phyloP scores from a whole-genome alignment of 2,113 vertebrate genomes.

The Cyprinus carpio region DNA sequence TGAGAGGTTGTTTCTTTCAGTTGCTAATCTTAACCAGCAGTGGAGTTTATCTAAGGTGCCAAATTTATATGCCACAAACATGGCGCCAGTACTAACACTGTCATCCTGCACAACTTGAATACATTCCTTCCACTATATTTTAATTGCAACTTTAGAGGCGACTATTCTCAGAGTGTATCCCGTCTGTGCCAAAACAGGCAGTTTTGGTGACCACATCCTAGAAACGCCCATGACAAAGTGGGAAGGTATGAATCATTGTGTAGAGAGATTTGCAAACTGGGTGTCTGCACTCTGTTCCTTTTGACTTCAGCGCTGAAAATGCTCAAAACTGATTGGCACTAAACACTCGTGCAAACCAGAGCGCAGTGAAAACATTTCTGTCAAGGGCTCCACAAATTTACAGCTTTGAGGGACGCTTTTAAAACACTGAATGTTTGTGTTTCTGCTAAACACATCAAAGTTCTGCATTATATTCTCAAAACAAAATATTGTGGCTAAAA shows the following conservation, averaged over 20 bases:
- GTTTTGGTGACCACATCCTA: constrained; percentile 63
- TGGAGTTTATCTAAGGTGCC: not conserved
- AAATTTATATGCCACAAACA: not conserved
- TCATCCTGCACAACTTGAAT: not conserved
- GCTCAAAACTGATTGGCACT: constrained; percentile 7
- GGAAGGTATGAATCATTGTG: constrained; percentile 74
- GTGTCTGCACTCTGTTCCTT: constrained; percentile 29
- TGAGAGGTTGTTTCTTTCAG: not conserved
- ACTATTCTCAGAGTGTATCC: constrained; percentile 27
- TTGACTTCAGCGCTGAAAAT: constrained; percentile 32
- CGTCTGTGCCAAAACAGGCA: not conserved
- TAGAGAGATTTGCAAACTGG: constrained; percentile 61
- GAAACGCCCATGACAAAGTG: constrained; percentile 63
- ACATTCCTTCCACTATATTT: constrained; percentile 23
- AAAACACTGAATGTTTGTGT: not conserved
- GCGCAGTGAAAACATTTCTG: not conserved
- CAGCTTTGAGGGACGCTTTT: not conserved
- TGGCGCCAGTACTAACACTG: not conserved
- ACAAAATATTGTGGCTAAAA: not conserved
- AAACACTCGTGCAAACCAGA: not conserved
- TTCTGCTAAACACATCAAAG: not conserved
- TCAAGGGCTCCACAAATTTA: not conserved
- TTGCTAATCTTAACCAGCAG: not conserved
- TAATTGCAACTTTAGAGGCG: constrained; percentile 44
- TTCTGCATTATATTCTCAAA: not conserved